Evolutionary conservation across 2,797 vertebrate genomes (phyloP).

Genomic region (Pogonophryne albipinna): DNA sequence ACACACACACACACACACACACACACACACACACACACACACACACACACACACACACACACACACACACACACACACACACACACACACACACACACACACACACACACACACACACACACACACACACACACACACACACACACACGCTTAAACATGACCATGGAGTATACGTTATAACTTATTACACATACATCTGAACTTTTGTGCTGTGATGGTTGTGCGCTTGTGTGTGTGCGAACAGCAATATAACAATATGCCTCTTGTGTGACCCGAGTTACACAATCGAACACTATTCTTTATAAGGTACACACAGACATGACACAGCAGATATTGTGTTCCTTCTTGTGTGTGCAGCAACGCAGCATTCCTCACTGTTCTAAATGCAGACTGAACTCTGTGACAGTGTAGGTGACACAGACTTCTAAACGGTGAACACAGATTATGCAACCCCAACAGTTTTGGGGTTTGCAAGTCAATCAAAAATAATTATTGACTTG

Average conservation of each 20-base stretch:
- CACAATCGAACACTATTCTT: conserved; percentile 15
- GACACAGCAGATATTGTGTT: conserved; percentile 12
- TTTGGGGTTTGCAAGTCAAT: neutral
- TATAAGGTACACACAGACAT: conserved; percentile 11
- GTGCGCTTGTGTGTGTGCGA: neutral
- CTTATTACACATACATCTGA: neutral
- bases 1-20: too few relatives aligned
- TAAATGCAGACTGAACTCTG: conserved; percentile 4
- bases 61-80: too few relatives aligned
- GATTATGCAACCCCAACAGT: neutral
- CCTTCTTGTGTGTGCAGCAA: conserved; percentile 10
- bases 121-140: too few relatives aligned
- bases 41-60: too few relatives aligned
- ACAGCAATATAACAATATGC: neutral
- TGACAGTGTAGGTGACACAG: neutral
- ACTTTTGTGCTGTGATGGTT: neutral
- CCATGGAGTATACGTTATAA: neutral
- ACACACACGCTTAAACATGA: neutral
- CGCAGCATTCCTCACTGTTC: conserved; percentile 20
- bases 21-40: too few relatives aligned
- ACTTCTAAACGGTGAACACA: neutral
- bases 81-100: too few relatives aligned
- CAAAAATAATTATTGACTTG: conserved; percentile 4
- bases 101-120: too few relatives aligned
- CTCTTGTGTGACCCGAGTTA: conserved; percentile 10